These are phyloP conservation scores for Slavum lentiscoides DNA, from an alignment of 2,888 invertebrate species.

Conservation along the genomic window DNA sequence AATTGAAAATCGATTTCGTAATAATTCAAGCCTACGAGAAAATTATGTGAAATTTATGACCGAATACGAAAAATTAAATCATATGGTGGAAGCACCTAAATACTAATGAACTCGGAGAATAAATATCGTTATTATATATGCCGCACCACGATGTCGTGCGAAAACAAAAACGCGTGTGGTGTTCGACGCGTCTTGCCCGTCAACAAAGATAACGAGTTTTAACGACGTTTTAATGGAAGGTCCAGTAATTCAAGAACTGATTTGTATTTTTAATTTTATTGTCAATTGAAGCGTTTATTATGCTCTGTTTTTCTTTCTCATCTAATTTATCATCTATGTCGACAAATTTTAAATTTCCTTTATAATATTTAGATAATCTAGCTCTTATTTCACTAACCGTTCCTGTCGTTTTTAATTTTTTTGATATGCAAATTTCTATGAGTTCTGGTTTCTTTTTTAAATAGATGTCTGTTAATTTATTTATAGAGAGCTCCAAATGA, in stretches of 20 bases:
- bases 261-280: too few species aligned
- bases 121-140: not conserved
- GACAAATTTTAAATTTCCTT: too few species aligned
- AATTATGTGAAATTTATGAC: not conserved
- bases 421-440: too few species aligned
- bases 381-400: too few species aligned
- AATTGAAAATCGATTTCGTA: not conserved
- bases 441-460: too few species aligned
- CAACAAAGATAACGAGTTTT: not conserved
- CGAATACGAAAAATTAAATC: not conserved
- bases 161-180: not conserved
- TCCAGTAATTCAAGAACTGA: not conserved
- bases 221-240: not conserved
- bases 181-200: not conserved
- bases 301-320: too few species aligned
- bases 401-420: too few species aligned
- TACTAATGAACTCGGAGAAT: not conserved
- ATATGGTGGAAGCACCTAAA: not conserved
- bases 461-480: too few species aligned
- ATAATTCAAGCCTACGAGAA: not conserved
- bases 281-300: too few species aligned
- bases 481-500: too few species aligned
- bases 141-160: not conserved
- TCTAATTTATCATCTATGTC: too few species aligned
- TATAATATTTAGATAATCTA: too few species aligned